Evolutionary conservation across 2,113 vertebrate genomes (phyloP).

Genomic region (Orycteropus afer): DNA sequence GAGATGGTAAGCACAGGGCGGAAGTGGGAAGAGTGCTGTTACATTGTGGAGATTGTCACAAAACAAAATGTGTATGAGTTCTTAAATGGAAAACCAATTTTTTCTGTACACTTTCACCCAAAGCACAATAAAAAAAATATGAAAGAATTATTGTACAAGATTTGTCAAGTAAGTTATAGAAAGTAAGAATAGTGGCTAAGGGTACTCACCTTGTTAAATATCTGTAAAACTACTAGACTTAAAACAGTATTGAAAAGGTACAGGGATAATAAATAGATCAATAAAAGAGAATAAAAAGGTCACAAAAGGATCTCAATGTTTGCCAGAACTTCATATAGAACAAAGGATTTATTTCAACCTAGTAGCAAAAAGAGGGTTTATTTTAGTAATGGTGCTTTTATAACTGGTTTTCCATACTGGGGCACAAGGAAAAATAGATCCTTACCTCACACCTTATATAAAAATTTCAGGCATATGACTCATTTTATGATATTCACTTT

Average conservation of each 20-base stretch:
- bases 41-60: too few species aligned
- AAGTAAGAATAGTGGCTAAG: not conserved
- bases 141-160: too few species aligned
- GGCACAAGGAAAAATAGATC: not conserved
- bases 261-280: not conserved
- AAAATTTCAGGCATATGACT: too few species aligned
- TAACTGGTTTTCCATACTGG: not conserved
- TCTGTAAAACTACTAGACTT: not conserved
- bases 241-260: not conserved
- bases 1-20: too few species aligned
- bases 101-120: too few species aligned
- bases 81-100: too few species aligned
- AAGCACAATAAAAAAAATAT: too few species aligned
- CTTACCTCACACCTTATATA: not conserved
- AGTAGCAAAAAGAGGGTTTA: not conserved
- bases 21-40: too few species aligned
- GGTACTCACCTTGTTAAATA: not conserved
- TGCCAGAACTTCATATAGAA: not conserved
- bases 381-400: not conserved
- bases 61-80: too few species aligned
- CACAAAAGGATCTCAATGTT: not conserved
- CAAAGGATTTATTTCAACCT: not conserved
- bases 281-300: not conserved
- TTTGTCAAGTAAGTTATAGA: not conserved
- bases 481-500: too few species aligned